Evolutionary conservation across 2,888 invertebrate species (phyloP).

Genomic region (Agrypnus murinus): DNA sequence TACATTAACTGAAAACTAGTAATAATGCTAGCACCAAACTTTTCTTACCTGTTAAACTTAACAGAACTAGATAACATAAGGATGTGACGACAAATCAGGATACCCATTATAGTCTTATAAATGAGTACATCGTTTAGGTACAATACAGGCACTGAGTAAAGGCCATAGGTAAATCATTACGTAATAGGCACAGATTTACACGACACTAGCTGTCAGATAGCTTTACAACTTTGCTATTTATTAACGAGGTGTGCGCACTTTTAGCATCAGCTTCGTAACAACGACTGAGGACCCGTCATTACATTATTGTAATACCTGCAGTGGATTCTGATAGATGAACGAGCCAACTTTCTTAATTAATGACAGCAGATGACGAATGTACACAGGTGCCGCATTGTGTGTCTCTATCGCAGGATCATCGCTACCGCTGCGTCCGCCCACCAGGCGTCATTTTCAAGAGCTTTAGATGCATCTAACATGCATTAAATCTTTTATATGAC

Average conservation of each 20-base stretch:
- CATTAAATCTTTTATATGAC: constrained; percentile 15
- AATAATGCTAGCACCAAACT: too few species aligned
- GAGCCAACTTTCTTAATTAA: constrained; percentile 43
- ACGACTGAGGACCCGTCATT: constrained; percentile 38
- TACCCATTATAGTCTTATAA: too few species aligned
- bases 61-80: too few species aligned
- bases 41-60: too few species aligned
- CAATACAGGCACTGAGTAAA: too few species aligned
- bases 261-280: constrained; percentile 28
- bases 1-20: too few species aligned
- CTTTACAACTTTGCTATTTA: constrained; percentile 28
- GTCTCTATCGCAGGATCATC: constrained; percentile 32
- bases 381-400: constrained; percentile 42
- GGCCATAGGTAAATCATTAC: not conserved
- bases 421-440: constrained; percentile 38
- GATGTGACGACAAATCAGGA: too few species aligned
- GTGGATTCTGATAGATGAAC: constrained; percentile 27
- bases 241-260: constrained; percentile 33
- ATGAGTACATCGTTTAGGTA: too few species aligned
- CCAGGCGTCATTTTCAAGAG: constrained; percentile 24
- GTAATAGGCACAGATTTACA: constrained; percentile 29
- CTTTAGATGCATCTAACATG: constrained; percentile 7
- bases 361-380: constrained; percentile 49
- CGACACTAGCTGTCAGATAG: constrained; percentile 24
- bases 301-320: constrained; percentile 40